Conservation (phyloP, 2,888 invertebrate genomes). For the Phengaris alcon region DNA sequence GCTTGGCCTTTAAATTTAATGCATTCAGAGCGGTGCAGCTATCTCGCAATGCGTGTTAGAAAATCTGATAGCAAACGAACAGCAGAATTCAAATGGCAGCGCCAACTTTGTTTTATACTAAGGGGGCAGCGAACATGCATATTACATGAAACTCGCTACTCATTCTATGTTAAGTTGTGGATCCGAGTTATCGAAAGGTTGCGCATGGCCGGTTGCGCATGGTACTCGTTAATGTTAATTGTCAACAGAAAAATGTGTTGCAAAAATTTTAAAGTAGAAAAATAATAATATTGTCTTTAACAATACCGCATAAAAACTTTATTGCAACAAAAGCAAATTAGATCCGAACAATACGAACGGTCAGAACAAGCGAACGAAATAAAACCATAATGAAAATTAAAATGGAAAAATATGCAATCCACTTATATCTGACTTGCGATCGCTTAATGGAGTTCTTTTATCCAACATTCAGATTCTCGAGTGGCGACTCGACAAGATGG, state of each 20-base stretch:
- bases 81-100: conserved; percentile 36
- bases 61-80: conserved; percentile 36
- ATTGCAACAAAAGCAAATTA: background rate
- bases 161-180: conserved; percentile 36
- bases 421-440: conserved; percentile 14
- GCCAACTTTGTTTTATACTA: conserved; percentile 34
- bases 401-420: conserved; percentile 11
- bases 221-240: background rate
- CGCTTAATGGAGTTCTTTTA: conserved; percentile 26
- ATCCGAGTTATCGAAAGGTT: conserved; percentile 36
- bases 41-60: conserved; percentile 36
- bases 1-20: conserved; percentile 29
- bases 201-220: conserved; percentile 12
- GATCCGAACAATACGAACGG: background rate
- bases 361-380: background rate
- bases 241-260: background rate
- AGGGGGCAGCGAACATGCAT: conserved; percentile 37
- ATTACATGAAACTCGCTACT: conserved; percentile 39
- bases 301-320: background rate
- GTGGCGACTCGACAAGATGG: conserved; percentile 15
- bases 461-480: conserved; percentile 25
- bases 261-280: background rate
- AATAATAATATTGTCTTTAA: background rate
- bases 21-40: conserved; percentile 28
- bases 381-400: conserved; percentile 11